These are phyloP conservation scores for Girardinus metallicus DNA, from an alignment of 2,797 vertebrate species.

Conservation along the genomic window DNA sequence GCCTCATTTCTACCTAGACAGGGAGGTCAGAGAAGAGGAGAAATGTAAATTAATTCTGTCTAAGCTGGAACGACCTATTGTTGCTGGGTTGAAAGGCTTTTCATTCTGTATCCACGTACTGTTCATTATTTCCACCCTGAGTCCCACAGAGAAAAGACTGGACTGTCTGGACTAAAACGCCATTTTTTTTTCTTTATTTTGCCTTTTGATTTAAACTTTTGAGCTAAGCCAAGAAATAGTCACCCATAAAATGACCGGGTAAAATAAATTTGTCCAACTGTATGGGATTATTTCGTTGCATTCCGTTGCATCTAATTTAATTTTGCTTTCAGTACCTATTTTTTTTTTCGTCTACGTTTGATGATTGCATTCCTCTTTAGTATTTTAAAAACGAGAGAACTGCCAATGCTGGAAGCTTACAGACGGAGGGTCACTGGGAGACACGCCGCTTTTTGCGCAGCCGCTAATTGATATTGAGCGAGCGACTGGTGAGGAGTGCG, in stretches of 20 bases:
- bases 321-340: neutral
- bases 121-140: conserved; percentile 85
- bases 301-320: neutral
- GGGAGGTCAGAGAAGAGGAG: conserved; percentile 79
- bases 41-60: conserved; percentile 82
- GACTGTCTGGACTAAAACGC: conserved; percentile 78
- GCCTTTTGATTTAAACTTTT: conserved; percentile 28
- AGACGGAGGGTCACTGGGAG: conserved; percentile 81
- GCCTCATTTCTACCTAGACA: conserved; percentile 83
- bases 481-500: conserved; percentile 96
- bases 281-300: neutral
- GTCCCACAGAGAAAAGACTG: conserved; percentile 69
- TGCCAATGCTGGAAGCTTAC: conserved; percentile 78
- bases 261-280: neutral
- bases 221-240: conserved; percentile 17
- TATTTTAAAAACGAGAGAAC: conserved; percentile 85
- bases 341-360: conserved; percentile 3
- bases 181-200: conserved; percentile 61
- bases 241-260: neutral
- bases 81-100: conserved; percentile 83
- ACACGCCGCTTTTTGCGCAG: conserved; percentile 88
- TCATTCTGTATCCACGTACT: conserved; percentile 69
- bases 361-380: conserved; percentile 80
- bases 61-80: conserved; percentile 84
- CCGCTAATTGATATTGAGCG: conserved; percentile 99